Base-by-base conservation (phyloP, 1,140 invertebrate genomes). In the Drosophila pandora region DNA sequence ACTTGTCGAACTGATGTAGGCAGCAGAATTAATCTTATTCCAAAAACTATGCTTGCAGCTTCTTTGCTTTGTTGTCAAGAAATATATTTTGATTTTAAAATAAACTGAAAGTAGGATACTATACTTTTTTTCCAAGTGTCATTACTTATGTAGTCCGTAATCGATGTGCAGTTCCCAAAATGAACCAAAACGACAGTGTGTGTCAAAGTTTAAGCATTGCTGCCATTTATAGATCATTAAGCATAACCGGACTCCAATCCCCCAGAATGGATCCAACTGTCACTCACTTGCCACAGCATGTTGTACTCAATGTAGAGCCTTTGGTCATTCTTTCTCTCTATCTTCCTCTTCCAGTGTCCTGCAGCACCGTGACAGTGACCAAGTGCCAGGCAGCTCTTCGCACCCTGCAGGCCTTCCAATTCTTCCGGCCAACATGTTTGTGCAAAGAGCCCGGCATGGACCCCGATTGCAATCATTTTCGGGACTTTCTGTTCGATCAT, bases 401-500 rank as follows among this genome's bases (percentile, higher is more conserved):
- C 75, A 97, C 96, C 23, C 93, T 98, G 55, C 96, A 97, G 93
- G 96, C 96, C 50, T 97, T 97, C 92, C 95, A 96, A 74, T 97
- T 97, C 94, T 98, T 97, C 94, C 95, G 95, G 88, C 97, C 97
- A 76, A 97, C 96, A 73, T 98, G 97, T 92, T 95, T 98, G 79
- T 98, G 97, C 93, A 94, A 95, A 67, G 96, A 97, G 85, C 96
- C 96, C 7, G 95, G 95, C 91, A 94, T 96, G 76, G 97, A 98
- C 93, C 96, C 96, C 65, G 96, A 97, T 82, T 98, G 97, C 92
- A 98, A 97, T 93, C 96, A 95, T 79, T 97, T 97, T 93, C 94
- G 96, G 85, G 96, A 97, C 92, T 97, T 97, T 91, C 94, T 98
- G 53, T 97, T 97, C 91, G 97, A 98, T 92, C 97, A 98, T 93